Evolutionary conservation across 2,888 invertebrate genomes (phyloP).

Genomic region (Schizaphis graminum): DNA sequence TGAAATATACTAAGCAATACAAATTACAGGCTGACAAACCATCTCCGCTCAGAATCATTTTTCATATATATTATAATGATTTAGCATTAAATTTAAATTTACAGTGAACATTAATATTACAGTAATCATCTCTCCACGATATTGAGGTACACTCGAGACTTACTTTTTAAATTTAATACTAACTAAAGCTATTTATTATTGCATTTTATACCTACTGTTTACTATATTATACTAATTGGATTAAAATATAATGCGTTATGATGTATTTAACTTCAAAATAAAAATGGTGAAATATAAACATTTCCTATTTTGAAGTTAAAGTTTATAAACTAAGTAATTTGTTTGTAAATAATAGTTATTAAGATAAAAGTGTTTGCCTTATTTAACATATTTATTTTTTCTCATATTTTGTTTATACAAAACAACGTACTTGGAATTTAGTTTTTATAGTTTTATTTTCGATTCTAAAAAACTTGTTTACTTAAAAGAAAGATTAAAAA

Average conservation of each 20-base stretch:
- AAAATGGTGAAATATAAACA: background rate
- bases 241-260: background rate
- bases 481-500: background rate
- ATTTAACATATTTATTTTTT: background rate
- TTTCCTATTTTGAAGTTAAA: slow-evolving; percentile 13
- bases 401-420: background rate
- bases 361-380: background rate
- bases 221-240: background rate
- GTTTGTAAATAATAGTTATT: slow-evolving; percentile 24
- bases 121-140: too few relatives aligned
- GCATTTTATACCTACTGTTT: background rate
- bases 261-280: background rate
- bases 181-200: background rate
- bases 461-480: background rate
- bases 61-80: too few relatives aligned
- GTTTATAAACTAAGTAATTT: slow-evolving; percentile 15
- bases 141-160: too few relatives aligned
- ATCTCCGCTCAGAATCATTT: too few relatives aligned
- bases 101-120: too few relatives aligned
- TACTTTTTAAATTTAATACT: background rate
- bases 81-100: too few relatives aligned
- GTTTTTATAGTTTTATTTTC: background rate
- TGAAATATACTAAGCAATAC: too few relatives aligned
- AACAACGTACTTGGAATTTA: background rate
- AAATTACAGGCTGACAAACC: too few relatives aligned